These are phyloP conservation scores for Gymnocypris eckloni DNA, from an alignment of 2,797 vertebrate genomes.

Conservation along the genomic window DNA sequence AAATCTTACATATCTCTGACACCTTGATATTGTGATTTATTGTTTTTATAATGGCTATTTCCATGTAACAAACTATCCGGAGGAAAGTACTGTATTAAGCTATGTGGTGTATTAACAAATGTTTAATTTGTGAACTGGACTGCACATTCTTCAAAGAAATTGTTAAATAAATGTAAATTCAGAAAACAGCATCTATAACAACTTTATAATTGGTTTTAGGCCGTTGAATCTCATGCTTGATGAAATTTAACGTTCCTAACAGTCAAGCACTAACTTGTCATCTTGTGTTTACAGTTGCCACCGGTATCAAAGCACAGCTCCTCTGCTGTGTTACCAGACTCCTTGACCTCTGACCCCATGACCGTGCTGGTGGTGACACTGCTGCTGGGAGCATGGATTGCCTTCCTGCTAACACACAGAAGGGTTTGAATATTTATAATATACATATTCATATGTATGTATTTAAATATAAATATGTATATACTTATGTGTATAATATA, in stretches of 20 bases:
- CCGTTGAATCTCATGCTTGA: not conserved
- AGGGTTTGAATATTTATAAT: conserved; percentile 56
- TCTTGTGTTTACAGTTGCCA: conserved; percentile 42
- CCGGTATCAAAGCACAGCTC: conserved; percentile 35
- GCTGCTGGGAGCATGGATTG: conserved; percentile 86
- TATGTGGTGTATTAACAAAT: not conserved
- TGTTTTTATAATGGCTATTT: not conserved
- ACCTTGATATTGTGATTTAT: not conserved
- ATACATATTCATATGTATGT: not conserved
- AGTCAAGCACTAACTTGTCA: not conserved
- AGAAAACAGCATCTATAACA: not conserved
- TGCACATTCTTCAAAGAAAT: not conserved
- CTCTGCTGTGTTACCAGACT: conserved; percentile 67
- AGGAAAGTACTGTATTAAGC: not conserved
- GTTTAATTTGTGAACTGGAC: not conserved
- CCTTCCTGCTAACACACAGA: conserved; percentile 77
- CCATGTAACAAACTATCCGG: not conserved
- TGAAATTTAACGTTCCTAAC: not conserved
- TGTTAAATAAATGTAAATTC: not conserved
- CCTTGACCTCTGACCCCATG: conserved; percentile 78
- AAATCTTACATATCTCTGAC: not conserved
- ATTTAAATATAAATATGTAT: not conserved
- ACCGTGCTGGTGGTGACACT: conserved; percentile 76
- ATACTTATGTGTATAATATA: not conserved
- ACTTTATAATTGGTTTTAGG: not conserved